Base-by-base conservation (phyloP, 2,888 invertebrate species). In the Drosophila anceps region DNA sequence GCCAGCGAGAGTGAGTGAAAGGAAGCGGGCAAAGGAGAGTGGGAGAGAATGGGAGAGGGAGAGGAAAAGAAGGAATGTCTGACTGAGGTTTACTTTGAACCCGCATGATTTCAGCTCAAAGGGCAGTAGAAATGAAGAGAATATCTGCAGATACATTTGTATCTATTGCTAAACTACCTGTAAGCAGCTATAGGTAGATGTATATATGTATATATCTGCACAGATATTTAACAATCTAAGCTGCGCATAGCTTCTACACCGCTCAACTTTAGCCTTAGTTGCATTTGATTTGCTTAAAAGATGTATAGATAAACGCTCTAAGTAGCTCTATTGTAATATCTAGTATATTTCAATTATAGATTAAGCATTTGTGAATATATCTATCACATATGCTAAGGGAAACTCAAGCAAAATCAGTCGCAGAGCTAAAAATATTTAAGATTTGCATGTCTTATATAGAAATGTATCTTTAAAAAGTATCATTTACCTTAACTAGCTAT, bases 141-240 rank as follows among this genome's bases (percentile, higher is more conserved):
- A 50, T 31, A 35, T 20, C 33, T 33, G 8, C 12, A 27, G 37
- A 54, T 54, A 29, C 29, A 41, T 29, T 55, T 55, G 39, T 55
- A 41, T 55, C 54, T 54, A 12, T 24, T 15, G 35, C 7, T 50
- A 0, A 4, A 50, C 5, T 50, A 50, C 1, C 7, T 50, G 6
- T n/a, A 35, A 27, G 12, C n/a, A 18, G 12, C 2, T 29, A 2
- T 13, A 27, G 24, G 3, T 15, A 53, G 0, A n/a, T 6, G 1
- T 9, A 7, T 20, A 13, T 12, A 31, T 18, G 12, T 2, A 13
- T 46, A 46, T 9, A 29, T 24, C 24, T 15, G 6, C 2, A 10
- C 10, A 33, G 33, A 33, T 33, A 33, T 33, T 33, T 33, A 33
- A 33, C 33, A 33, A 33, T 1, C 9, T 33, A 10, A 24, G 24